These are phyloP conservation scores for Dermochelys coriacea DNA, from an alignment of 2,797 vertebrate species.

Conservation along the genomic window DNA sequence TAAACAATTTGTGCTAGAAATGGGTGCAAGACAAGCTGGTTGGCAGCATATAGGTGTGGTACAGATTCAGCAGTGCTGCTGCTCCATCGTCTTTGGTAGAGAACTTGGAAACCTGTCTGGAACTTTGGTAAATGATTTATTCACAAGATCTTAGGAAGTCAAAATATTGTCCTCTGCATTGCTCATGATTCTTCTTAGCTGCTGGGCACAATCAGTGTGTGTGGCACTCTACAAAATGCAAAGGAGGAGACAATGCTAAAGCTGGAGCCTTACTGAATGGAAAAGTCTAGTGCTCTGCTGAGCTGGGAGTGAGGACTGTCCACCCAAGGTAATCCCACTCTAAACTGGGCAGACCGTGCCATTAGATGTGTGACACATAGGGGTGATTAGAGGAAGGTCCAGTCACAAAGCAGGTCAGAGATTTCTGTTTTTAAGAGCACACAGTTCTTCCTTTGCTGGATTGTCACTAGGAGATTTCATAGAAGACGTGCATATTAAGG, in stretches of 20 bases:
- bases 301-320: background rate
- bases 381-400: background rate
- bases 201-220: background rate
- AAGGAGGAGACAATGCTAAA: background rate
- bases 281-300: background rate
- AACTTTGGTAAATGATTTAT: background rate
- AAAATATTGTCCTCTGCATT: background rate
- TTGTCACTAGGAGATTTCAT: background rate
- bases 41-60: rapidly evolving
- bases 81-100: background rate
- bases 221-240: background rate
- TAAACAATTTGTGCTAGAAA: background rate
- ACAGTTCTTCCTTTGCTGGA: background rate
- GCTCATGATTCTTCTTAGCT: background rate
- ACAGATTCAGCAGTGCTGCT: background rate
- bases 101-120: background rate
- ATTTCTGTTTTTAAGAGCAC: background rate
- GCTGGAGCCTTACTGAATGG: rapidly evolving
- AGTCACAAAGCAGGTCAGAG: background rate
- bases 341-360: background rate
- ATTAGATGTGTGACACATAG: background rate
- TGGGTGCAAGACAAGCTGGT: background rate
- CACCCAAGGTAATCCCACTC: background rate
- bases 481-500: background rate
- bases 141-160: background rate